phyloP scores from a whole-genome alignment of 2,797 vertebrate genomes.

The Mormyrus hasselquistii region DNA sequence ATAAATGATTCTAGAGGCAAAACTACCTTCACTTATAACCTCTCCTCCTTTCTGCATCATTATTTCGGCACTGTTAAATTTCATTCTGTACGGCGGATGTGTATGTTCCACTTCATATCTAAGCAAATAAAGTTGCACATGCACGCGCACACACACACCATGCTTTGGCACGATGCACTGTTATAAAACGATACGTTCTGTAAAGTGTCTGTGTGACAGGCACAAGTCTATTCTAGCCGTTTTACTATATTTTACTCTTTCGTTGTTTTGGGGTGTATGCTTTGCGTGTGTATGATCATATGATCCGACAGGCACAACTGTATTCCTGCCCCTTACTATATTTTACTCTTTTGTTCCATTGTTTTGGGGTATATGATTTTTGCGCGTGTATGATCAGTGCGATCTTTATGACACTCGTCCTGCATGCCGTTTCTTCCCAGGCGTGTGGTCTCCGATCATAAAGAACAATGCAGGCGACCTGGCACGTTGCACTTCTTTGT shows the following conservation, averaged over 20 bases:
- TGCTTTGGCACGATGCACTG: background rate
- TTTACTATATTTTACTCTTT: conserved; percentile 3
- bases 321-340: background rate
- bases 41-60: background rate
- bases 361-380: background rate
- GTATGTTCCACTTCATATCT: background rate
- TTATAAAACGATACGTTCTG: background rate
- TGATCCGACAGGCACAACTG: background rate
- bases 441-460: conserved; percentile 5
- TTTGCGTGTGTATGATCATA: background rate
- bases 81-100: background rate
- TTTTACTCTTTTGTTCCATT: background rate
- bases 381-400: background rate
- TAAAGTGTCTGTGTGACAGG: background rate
- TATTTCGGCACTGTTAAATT: background rate
- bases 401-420: background rate
- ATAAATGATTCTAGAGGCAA: background rate
- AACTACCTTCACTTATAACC: background rate
- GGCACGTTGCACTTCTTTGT: conserved; percentile 14
- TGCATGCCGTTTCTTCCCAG: background rate
- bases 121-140: background rate
- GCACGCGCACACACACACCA: background rate
- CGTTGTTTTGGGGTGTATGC: background rate
- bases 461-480: conserved; percentile 16
- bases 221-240: background rate